Evolutionary conservation across 92 coral and sea anemone species (phyloP).

Genomic region (Metridium senile): DNA sequence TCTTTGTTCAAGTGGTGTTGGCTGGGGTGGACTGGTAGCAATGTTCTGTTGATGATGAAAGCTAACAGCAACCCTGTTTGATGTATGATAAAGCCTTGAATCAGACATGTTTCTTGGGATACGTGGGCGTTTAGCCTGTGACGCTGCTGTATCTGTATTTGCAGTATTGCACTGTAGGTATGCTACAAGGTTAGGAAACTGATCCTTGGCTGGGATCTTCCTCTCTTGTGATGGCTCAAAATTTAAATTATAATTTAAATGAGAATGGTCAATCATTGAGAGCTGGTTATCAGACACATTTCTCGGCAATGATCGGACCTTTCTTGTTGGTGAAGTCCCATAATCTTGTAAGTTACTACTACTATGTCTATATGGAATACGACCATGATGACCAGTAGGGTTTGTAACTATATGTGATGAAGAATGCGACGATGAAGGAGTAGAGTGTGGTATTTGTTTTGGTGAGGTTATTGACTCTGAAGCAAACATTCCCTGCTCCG

Average conservation of each 20-base stretch:
- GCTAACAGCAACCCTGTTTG: constrained; percentile 24
- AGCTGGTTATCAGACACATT: constrained; percentile 95
- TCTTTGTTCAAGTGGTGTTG: constrained; percentile 29
- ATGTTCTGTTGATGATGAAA: constrained; percentile 17
- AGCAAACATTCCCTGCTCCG: constrained; percentile 23
- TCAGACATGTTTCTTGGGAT: constrained; percentile 97
- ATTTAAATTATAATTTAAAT: constrained; percentile 49
- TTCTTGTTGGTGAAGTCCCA: constrained; percentile 39
- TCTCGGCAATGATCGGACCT: constrained; percentile 77
- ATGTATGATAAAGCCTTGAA: constrained; percentile 73
- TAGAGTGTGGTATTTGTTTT: constrained; percentile 27
- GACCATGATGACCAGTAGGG: background rate
- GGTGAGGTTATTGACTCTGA: constrained; percentile 43
- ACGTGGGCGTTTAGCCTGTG: constrained; percentile 83
- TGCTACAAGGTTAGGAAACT: constrained; percentile 96
- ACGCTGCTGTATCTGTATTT: constrained; percentile 57
- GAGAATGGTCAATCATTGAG: constrained; percentile 77
- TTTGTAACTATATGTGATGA: background rate
- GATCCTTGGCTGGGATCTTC: constrained; percentile 86
- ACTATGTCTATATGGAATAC: constrained; percentile 29
- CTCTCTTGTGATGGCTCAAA: constrained; percentile 69
- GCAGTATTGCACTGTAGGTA: constrained; percentile 81
- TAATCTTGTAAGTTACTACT: constrained; percentile 29
- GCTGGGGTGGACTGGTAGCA: constrained; percentile 7
- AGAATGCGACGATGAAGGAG: constrained; percentile 8